These are phyloP conservation scores for Onychomys torridus DNA, from an alignment of 2,797 vertebrate species.

Conservation along the genomic window DNA sequence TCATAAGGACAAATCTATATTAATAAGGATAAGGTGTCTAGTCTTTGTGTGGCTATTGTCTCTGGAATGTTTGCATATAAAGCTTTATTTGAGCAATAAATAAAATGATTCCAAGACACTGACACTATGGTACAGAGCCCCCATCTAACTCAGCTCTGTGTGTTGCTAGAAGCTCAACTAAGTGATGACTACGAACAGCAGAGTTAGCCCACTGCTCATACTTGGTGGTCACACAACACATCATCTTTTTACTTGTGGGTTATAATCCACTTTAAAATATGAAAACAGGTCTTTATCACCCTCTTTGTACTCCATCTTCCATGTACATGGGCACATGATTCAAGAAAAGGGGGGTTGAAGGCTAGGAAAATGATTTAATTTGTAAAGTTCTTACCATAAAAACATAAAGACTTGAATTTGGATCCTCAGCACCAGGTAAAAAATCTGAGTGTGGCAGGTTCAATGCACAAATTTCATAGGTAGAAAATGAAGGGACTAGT, in stretches of 20 bases:
- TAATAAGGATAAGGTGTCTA: neutral
- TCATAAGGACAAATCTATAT: neutral
- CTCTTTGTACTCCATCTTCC: neutral
- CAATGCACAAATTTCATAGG: neutral
- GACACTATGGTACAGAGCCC: neutral
- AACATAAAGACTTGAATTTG: neutral
- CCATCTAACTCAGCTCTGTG: neutral
- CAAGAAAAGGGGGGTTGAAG: neutral
- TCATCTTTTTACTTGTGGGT: neutral
- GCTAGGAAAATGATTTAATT: neutral
- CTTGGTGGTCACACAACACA: neutral
- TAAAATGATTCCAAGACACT: neutral
- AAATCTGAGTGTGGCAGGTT: neutral
- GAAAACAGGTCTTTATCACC: neutral
- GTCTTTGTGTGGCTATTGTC: neutral
- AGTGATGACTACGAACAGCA: neutral
- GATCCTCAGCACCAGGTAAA: neutral
- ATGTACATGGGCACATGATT: neutral
- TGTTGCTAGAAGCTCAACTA: slow-evolving; percentile 1
- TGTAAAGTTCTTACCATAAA: neutral
- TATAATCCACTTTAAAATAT: neutral
- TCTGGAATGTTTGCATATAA: slow-evolving; percentile 32
- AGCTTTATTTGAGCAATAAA: neutral
- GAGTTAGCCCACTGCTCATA: neutral
- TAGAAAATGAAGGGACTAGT: neutral